phyloP scores from a whole-genome alignment of 2,888 invertebrate species.

The Amiota mariae region DNA sequence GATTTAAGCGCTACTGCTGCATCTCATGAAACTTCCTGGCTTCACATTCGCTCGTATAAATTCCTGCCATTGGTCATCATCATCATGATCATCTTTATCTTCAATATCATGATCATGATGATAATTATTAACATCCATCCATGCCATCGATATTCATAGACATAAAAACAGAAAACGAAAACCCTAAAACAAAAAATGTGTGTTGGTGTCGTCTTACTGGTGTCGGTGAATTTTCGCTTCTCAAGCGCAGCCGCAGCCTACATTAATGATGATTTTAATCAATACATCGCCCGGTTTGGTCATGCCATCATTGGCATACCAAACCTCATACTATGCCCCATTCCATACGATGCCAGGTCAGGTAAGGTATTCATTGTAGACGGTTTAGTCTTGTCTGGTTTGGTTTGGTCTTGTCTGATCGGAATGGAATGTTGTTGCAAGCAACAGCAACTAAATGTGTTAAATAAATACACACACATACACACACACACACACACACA shows the following conservation, averaged over 20 bases:
- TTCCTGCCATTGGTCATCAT: background rate
- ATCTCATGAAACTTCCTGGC: too few relatives aligned
- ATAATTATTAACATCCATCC: background rate
- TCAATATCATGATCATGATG: background rate
- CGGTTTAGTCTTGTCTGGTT: too few relatives aligned
- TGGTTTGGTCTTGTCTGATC: background rate
- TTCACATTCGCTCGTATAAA: too few relatives aligned
- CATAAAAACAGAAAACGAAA: background rate
- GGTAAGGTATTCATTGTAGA: too few relatives aligned
- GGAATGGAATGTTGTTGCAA: conserved; percentile 4
- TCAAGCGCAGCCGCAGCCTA: background rate
- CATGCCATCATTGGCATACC: too few relatives aligned
- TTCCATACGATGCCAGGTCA: too few relatives aligned
- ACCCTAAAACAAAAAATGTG: background rate
- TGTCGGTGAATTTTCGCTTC: background rate
- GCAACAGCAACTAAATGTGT: conserved; percentile 7
- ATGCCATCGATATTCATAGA: background rate
- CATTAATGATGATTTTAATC: conserved; percentile 22
- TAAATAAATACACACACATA: too few relatives aligned
- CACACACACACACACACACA: too few relatives aligned
- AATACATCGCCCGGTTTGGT: background rate
- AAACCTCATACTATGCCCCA: too few relatives aligned
- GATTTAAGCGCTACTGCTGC: too few relatives aligned
- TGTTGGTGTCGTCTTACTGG: background rate
- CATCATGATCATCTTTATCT: conserved; percentile 1